Percentiles rank a stretch among this genome's conserved stretches.
These are phyloP conservation scores for Amphibalanus amphitrite DNA, from an alignment of 1,140 invertebrate genomes.

Conservation along the genomic window DNA sequence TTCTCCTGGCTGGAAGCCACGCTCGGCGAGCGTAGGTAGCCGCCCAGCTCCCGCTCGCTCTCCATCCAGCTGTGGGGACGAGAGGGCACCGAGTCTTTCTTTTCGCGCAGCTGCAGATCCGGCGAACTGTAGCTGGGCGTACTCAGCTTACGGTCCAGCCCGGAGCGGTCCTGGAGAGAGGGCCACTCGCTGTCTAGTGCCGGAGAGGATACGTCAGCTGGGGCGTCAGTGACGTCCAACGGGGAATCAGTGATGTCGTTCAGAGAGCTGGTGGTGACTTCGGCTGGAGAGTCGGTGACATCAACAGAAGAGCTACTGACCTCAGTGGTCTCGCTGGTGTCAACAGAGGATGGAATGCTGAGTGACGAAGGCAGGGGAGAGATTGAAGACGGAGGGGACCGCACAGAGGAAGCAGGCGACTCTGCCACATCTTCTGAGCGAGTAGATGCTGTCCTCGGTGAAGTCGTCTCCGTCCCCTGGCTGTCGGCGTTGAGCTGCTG, in stretches of 20 bases:
- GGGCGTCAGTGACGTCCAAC: not conserved
- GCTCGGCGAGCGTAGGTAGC: constrained; percentile 9
- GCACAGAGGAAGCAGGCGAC: too few relatives aligned
- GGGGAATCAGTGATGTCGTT: constrained; percentile 3
- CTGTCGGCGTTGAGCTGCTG: not conserved
- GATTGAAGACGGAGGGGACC: not conserved
- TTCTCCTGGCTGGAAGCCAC: constrained; percentile 10
- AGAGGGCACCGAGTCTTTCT: constrained; percentile 17
- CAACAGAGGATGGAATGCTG: too few relatives aligned
- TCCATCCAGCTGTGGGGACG: constrained; percentile 19
- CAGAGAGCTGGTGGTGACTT: not conserved
- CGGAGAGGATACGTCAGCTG: constrained; percentile 10
- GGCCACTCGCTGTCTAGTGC: constrained; percentile 8
- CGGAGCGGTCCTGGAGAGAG: not conserved
- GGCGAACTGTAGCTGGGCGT: constrained; percentile 18
- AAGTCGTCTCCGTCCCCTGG: not conserved
- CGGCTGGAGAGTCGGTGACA: not conserved
- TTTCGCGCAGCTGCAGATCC: constrained; percentile 19
- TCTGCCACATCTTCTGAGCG: not conserved
- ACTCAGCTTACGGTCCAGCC: constrained; percentile 18
- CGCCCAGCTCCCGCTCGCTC: constrained; percentile 8
- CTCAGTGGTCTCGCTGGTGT: too few relatives aligned
- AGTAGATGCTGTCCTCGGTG: too few relatives aligned
- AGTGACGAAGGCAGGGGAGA: not conserved
- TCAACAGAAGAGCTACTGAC: too few relatives aligned